phyloP scores from a whole-genome alignment of 2,888 invertebrate species.

The Drosophila picticornis region DNA sequence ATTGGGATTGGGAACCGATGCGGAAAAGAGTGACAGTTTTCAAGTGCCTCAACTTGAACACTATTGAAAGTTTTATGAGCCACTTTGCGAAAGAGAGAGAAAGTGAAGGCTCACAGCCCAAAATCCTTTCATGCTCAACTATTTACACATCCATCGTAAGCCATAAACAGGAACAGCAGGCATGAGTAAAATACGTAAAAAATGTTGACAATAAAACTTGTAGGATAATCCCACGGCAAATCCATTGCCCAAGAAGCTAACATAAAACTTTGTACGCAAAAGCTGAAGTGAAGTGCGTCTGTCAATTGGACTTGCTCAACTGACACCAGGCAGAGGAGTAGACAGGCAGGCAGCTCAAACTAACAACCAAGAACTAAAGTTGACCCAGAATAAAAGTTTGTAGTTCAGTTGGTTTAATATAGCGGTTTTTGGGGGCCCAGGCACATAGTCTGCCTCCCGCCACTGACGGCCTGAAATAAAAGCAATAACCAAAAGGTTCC shows the following conservation, averaged over 20 bases:
- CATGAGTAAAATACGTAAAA: neutral
- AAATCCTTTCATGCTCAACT: conserved; percentile 10
- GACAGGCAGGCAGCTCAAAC: conserved; percentile 11
- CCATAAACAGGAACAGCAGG: conserved; percentile 1
- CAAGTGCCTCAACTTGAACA: neutral
- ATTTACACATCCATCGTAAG: conserved; percentile 14
- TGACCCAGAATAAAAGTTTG: conserved; percentile 38
- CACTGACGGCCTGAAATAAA: conserved; percentile 38
- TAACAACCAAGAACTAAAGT: conserved; percentile 24
- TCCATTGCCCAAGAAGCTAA: conserved; percentile 30
- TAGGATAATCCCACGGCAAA: conserved; percentile 37
- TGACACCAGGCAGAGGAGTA: neutral
- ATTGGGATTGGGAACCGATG: conserved; percentile 47
- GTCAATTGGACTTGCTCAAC: conserved; percentile 27
- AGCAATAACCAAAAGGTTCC: conserved; percentile 49
- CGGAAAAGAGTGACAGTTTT: neutral
- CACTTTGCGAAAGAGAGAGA: neutral
- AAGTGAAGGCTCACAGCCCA: neutral
- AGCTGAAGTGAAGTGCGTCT: conserved; percentile 32
- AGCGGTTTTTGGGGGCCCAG: conserved; percentile 27
- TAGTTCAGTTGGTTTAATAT: conserved; percentile 42
- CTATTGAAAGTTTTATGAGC: conserved; percentile 2
- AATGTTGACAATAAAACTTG: conserved; percentile 32
- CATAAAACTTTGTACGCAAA: conserved; percentile 25
- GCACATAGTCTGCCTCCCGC: conserved; percentile 32